These are phyloP conservation scores for Trachelus tabidus DNA, from an alignment of 2,888 invertebrate species.

Conservation along the genomic window DNA sequence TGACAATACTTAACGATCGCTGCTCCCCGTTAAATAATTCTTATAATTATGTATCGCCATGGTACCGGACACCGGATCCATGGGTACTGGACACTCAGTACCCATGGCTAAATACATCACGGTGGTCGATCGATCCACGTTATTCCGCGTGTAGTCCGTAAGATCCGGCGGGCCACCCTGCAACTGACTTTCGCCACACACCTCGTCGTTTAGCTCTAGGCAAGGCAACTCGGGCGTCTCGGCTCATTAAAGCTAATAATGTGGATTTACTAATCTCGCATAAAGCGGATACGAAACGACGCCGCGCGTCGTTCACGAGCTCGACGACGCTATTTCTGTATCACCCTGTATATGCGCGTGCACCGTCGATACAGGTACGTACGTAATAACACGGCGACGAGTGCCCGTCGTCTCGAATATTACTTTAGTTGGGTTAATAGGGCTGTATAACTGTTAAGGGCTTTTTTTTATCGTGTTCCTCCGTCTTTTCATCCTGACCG, in stretches of 20 bases:
- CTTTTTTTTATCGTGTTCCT: background rate
- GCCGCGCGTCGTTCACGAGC: background rate
- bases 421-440: slow-evolving; percentile 7
- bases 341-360: background rate
- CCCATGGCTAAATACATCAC: background rate
- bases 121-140: slow-evolving; percentile 46
- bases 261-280: slow-evolving; percentile 60
- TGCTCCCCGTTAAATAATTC: background rate
- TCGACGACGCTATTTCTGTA: background rate
- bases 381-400: background rate
- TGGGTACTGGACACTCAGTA: background rate
- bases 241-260: slow-evolving; percentile 62
- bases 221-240: slow-evolving; percentile 51
- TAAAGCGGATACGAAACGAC: slow-evolving; percentile 15
- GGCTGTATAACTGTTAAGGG: background rate
- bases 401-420: background rate
- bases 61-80: background rate
- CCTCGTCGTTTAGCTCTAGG: slow-evolving; percentile 49
- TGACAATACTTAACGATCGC: background rate
- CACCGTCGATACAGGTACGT: background rate
- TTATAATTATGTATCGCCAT: background rate
- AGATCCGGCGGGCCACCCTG: slow-evolving; percentile 49
- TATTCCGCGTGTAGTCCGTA: slow-evolving; percentile 35
- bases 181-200: slow-evolving; percentile 52
- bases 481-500: background rate